Percentiles rank a stretch among this genome's conserved stretches.
phyloP scores from a whole-genome alignment of 2,888 invertebrate genomes.

The Maniola hyperantus region DNA sequence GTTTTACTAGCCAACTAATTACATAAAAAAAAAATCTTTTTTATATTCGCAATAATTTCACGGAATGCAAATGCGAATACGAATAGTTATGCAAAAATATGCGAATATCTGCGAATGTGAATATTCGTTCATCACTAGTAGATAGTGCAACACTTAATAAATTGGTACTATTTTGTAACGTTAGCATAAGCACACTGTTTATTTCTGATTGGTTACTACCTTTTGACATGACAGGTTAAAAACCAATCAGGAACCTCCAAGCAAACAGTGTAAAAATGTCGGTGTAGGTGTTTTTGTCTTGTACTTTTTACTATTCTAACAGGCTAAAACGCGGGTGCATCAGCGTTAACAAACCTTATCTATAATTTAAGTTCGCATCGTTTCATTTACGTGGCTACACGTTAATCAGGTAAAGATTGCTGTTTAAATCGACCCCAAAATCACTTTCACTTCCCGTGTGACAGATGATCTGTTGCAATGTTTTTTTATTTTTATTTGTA shows the following conservation, averaged over 20 bases:
- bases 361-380: conserved; percentile 22
- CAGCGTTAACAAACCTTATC: conserved; percentile 40
- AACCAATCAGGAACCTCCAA: conserved; percentile 67
- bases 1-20: too few relatives aligned
- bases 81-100: too few relatives aligned
- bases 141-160: background rate
- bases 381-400: conserved; percentile 32
- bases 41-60: too few relatives aligned
- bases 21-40: too few relatives aligned
- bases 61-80: too few relatives aligned
- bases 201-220: conserved; percentile 13
- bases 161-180: background rate
- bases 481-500: conserved; percentile 74
- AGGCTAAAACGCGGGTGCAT: conserved; percentile 54
- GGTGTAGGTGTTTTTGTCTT: conserved; percentile 59
- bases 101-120: too few relatives aligned
- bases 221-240: conserved; percentile 42
- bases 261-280: conserved; percentile 74
- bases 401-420: conserved; percentile 48
- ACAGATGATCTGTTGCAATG: conserved; percentile 66
- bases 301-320: conserved; percentile 53
- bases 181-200: background rate
- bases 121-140: too few relatives aligned
- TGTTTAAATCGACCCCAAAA: conserved; percentile 38
- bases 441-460: conserved; percentile 64